Percentiles rank a stretch among this genome's conserved stretches.
These are phyloP conservation scores for Apostichopus californicus DNA, from an alignment of 35 echinoderm and acorn worm genomes.

Conservation along the genomic window DNA sequence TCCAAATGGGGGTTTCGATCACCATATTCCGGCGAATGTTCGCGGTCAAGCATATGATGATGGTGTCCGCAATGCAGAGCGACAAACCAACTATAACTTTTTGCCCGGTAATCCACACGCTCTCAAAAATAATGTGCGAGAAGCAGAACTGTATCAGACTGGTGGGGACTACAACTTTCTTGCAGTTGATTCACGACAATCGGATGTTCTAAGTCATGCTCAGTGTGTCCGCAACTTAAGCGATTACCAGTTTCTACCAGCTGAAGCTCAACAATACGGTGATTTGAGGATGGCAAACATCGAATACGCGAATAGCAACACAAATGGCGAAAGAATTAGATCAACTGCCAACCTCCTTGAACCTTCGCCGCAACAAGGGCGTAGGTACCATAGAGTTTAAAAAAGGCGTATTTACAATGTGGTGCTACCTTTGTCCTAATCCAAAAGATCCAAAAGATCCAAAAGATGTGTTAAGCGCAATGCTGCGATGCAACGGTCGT, in stretches of 20 bases:
- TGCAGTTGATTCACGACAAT: neutral
- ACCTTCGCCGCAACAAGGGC: neutral
- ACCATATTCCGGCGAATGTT: neutral
- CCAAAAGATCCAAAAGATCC: too few species aligned
- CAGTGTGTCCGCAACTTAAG: neutral
- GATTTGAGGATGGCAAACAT: constrained; percentile 28
- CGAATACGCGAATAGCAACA: neutral
- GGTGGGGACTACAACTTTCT: constrained; percentile 10
- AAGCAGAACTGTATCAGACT: neutral
- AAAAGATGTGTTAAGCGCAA: too few species aligned
- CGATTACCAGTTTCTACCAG: constrained; percentile 41
- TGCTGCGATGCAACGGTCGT: too few species aligned
- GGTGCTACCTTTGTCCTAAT: too few species aligned
- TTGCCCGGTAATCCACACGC: constrained; percentile 36
- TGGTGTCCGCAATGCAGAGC: neutral
- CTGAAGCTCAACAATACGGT: constrained; percentile 20
- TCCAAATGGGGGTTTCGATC: constrained; percentile 32
- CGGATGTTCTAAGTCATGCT: constrained; percentile 4
- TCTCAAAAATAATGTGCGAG: neutral
- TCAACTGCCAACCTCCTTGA: neutral
- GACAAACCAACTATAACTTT: constrained; percentile 19
- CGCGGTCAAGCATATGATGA: neutral
- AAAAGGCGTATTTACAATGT: neutral
- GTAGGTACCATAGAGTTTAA: neutral
- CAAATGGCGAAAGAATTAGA: neutral